Base-by-base conservation (phyloP, 2,888 invertebrate species). In the Zygaena filipendulae region DNA sequence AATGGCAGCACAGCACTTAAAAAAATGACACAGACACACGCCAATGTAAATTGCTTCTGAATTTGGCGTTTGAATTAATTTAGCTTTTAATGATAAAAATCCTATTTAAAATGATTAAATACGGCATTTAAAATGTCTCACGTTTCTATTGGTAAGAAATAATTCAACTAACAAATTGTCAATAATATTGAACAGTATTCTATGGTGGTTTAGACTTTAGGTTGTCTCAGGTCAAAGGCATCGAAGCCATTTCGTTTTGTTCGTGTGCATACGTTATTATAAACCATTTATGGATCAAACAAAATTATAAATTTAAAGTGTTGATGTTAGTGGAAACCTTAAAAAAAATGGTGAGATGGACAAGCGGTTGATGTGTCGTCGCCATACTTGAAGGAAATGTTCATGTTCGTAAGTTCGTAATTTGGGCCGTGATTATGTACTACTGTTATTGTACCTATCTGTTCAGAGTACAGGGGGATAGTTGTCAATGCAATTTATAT, bases 21-120 rank as follows among this genome's bases (percentile, higher is more conserved):
- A 68, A 71, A 75, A 77, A 67, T 79, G 77, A 77, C 77, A 79
- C 77, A 79, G 77, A 79, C 79, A 79, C 79, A 77, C 79, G 77
- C 77, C 77, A 77, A 75, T 79, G 79, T 77, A 77, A 77, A 77
- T 79, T 71, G 68, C 64, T 66, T 70, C 61, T 70, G 58, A 59
- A 64, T 74, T 77, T 77, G 77, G 75, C 77, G 71, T 77, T 75
- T 70, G 58, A 59, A 63, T 64, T 61, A 61, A 63, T 63, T 66
- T 48, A 61, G 59, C 63, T 66, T 68, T 71, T 60, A 45, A 67
- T 67, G 70, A 43, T 64, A 56, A 42, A 52, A 56, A 49, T 57
- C 58, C 47, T 45, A 53, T 51, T 55, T 46, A 47, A 16, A 59
- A 54, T 59, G 54, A 61, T 52, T 49, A 61, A 38, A 46, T 55